phyloP scores from a whole-genome alignment of 2,113 vertebrate species.

The Martes martes region DNA sequence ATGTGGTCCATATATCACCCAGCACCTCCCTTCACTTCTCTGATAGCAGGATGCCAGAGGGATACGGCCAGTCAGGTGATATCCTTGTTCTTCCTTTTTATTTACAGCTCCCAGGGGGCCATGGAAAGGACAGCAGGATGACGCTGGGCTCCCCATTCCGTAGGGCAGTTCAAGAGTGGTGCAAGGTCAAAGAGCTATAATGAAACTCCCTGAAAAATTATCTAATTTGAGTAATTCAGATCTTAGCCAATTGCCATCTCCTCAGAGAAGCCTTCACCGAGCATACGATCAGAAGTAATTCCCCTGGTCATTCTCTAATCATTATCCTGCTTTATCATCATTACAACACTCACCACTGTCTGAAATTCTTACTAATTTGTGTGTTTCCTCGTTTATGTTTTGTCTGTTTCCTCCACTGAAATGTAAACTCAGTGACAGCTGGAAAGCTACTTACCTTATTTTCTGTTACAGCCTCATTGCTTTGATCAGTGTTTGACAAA shows the following conservation, averaged over 20 bases:
- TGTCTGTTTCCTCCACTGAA: background rate
- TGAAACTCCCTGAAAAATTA: background rate
- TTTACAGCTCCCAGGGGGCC: background rate
- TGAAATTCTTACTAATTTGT: background rate
- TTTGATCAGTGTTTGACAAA: background rate
- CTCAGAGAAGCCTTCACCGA: background rate
- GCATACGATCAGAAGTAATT: background rate
- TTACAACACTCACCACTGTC: background rate
- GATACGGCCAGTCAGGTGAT: background rate
- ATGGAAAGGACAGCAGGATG: background rate
- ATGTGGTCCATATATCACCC: background rate
- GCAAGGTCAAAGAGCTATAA: background rate
- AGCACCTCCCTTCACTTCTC: background rate
- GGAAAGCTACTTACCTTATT: background rate
- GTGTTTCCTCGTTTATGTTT: background rate
- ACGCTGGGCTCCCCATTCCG: background rate
- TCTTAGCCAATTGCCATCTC: background rate
- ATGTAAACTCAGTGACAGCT: background rate
- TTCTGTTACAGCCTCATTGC: background rate
- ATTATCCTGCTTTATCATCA: background rate
- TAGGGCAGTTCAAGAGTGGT: background rate
- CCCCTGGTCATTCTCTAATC: background rate
- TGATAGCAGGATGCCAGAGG: background rate
- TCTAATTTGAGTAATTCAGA: background rate
- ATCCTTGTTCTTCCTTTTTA: background rate